Percentiles rank a stretch among this genome's conserved stretches.
Conservation (phyloP, 2,113 vertebrate species). For the Noctilio leporinus region DNA sequence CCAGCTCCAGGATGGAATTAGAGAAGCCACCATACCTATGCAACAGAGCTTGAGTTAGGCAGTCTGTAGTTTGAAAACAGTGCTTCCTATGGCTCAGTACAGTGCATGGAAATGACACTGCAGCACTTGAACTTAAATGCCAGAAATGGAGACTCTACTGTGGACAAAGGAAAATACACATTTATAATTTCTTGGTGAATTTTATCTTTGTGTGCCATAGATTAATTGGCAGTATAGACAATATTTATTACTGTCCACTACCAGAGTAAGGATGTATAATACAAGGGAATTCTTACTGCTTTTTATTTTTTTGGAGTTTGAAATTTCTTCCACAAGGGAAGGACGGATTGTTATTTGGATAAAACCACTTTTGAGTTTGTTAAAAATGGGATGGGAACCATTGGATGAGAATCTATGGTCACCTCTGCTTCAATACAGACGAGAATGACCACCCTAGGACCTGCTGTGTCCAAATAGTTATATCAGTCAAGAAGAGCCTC, state of each 20-base stretch:
- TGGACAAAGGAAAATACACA: neutral
- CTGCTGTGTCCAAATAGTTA: neutral
- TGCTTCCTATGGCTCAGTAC: neutral
- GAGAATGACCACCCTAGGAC: neutral
- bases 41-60: neutral
- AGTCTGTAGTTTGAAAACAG: neutral
- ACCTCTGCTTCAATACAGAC: neutral
- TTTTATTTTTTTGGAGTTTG: neutral
- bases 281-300: neutral
- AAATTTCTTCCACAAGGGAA: neutral
- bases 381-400: neutral
- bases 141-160: neutral
- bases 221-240: neutral
- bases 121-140: neutral
- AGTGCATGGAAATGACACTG: neutral
- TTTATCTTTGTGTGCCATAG: neutral
- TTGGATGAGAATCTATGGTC: neutral
- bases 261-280: neutral
- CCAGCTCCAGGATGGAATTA: neutral
- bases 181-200: neutral
- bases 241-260: neutral
- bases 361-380: neutral
- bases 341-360: neutral
- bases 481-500: neutral
- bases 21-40: neutral